Base-by-base conservation (phyloP, 2,113 vertebrate species). In the Donacobius atricapilla region DNA sequence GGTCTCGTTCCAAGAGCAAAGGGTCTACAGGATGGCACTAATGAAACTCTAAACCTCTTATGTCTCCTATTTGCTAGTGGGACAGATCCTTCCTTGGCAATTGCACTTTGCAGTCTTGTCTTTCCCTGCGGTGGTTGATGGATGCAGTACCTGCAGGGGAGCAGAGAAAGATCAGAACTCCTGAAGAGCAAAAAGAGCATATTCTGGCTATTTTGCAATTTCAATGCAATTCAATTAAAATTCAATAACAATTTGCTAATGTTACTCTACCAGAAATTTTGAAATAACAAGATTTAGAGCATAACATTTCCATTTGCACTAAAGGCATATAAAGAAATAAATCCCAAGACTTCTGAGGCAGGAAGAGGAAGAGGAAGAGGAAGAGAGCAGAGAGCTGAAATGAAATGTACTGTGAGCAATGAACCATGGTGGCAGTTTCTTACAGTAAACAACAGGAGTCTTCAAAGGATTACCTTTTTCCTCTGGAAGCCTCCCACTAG, bases 381-480 rank as follows among this genome's bases (percentile, higher is more conserved):
- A 83, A 76, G n/a, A 89, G 39, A 92, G 18, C 15, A 71, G 48
- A 87, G 24, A 76, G 33, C 11, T 61, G 70, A 89, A 87, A 51
- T 64, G 63, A 93, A 66, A 87, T n/a, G 73, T 85, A 85, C 53
- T 71, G n/a, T 72, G 56, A 53, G 77, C 73, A 82, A 65, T 57
- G 89, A 91, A 64, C 83, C 40, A 31, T 13, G 66, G 57, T 65
- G 78, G 61, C 42, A 79, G 53, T 61, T 84, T 79, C 5, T 1
- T 72, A 83, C 40, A 92, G 61, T 65, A 94, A 97, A 84, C 76
- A 93, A 81, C n/a, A 69, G 16, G 10, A 94, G 9, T 45, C 81
- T 92, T 95, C 87, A 92, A 95, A 94, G 77, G 20, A 64, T 68
- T 95, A 78, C 53, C 24, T 89, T 81, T 82, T 94, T 79, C 61